phyloP scores from a whole-genome alignment of 1,140 invertebrate genomes.

The Bombus haemorrhoidalis region DNA sequence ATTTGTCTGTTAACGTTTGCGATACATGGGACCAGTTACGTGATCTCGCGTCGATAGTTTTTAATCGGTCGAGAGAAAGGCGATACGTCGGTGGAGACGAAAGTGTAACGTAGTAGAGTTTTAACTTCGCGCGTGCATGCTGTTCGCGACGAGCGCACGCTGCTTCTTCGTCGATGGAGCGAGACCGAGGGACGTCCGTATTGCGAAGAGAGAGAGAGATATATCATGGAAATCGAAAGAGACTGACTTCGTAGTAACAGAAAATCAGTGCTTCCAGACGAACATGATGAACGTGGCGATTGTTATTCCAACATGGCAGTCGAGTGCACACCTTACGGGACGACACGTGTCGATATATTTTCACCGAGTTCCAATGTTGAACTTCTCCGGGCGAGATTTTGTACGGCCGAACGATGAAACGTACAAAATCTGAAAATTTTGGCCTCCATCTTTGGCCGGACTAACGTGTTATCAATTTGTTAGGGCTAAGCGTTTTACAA shows the following conservation, averaged over 20 bases:
- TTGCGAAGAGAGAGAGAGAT: not conserved
- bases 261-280: slow-evolving; percentile 55
- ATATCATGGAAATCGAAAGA: slow-evolving; percentile 3
- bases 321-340: not conserved
- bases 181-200: not conserved
- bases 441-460: slow-evolving; percentile 33
- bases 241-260: slow-evolving; percentile 9
- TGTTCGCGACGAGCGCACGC: slow-evolving; percentile 22
- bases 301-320: not conserved
- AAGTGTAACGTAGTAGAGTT: not conserved
- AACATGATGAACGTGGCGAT: slow-evolving; percentile 38
- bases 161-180: not conserved
- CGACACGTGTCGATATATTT: not conserved
- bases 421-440: not conserved
- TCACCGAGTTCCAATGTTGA: not conserved
- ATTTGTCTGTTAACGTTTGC: slow-evolving; percentile 41
- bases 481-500: slow-evolving; percentile 47
- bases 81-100: not conserved
- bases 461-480: slow-evolving; percentile 70
- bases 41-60: slow-evolving; percentile 32
- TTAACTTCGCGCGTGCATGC: slow-evolving; percentile 32
- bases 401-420: not conserved
- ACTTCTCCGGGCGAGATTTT: slow-evolving; percentile 14
- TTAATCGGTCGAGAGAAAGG: not conserved
- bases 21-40: slow-evolving; percentile 55